Evolutionary conservation across 1,140 invertebrate genomes (phyloP).

Genomic region (Zaprionus lachaisei): DNA sequence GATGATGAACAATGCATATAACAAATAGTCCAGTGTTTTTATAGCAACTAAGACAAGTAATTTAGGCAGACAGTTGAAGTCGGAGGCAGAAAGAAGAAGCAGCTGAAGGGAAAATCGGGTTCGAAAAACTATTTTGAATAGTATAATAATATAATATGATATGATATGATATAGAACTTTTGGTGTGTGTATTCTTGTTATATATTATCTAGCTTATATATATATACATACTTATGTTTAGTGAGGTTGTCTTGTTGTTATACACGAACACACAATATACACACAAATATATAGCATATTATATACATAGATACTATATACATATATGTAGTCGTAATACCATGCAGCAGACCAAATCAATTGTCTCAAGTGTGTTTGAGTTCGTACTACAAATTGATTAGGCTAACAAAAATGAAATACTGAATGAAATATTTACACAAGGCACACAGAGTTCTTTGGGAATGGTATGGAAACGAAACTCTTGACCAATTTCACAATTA

Average conservation of each 20-base stretch:
- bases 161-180: slow-evolving; percentile 59
- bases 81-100: background rate
- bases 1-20: slow-evolving; percentile 42
- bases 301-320: slow-evolving; percentile 48
- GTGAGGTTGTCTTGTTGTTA: slow-evolving; percentile 79
- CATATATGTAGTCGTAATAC: slow-evolving; percentile 42
- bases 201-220: slow-evolving; percentile 65
- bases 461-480: slow-evolving; percentile 18
- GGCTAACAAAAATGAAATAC: slow-evolving; percentile 33
- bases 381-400: slow-evolving; percentile 35
- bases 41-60: slow-evolving; percentile 71
- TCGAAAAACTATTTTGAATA: slow-evolving; percentile 74
- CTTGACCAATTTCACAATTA: slow-evolving; percentile 47
- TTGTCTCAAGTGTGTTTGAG: slow-evolving; percentile 67
- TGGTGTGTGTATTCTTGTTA: slow-evolving; percentile 79
- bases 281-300: slow-evolving; percentile 38
- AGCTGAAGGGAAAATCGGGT: slow-evolving; percentile 51
- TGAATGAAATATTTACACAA: slow-evolving; percentile 27
- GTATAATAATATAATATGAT: slow-evolving; percentile 45
- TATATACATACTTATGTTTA: slow-evolving; percentile 69
- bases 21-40: slow-evolving; percentile 57
- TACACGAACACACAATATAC: slow-evolving; percentile 60
- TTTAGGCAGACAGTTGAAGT: slow-evolving; percentile 51
- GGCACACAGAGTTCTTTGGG: slow-evolving; percentile 7
- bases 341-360: slow-evolving; percentile 64